Evolutionary conservation across 2,888 invertebrate species (phyloP).

Genomic region (Ormyrus rosae): DNA sequence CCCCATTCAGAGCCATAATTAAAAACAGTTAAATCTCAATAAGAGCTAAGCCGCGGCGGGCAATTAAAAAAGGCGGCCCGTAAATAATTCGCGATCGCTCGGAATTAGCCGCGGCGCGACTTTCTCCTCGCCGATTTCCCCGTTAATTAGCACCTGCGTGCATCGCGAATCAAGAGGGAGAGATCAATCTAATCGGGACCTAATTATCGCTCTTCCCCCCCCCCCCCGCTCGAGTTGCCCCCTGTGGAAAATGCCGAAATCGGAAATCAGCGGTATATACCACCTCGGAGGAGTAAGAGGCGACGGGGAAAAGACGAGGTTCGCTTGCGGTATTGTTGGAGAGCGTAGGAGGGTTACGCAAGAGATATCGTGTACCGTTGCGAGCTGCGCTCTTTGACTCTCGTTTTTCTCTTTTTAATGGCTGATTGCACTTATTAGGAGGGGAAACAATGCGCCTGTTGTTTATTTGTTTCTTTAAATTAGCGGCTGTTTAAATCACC

Average conservation of each 20-base stretch:
- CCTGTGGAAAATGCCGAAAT: slow-evolving; percentile 13
- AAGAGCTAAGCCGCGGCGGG: too few relatives aligned
- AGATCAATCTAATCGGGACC: slow-evolving; percentile 30
- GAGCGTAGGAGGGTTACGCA: slow-evolving; percentile 23
- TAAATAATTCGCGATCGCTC: too few relatives aligned
- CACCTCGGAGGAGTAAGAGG: background rate
- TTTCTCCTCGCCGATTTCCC: slow-evolving; percentile 31
- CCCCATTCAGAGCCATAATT: too few relatives aligned
- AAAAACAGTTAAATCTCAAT: too few relatives aligned
- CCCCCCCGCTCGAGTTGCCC: background rate
- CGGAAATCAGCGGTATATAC: slow-evolving; percentile 33
- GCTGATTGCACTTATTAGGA: too few relatives aligned
- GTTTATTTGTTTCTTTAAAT: too few relatives aligned
- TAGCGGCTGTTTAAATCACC: too few relatives aligned
- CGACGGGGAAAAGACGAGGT: background rate
- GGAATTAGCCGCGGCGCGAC: background rate
- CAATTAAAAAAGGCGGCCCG: too few relatives aligned
- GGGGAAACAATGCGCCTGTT: too few relatives aligned
- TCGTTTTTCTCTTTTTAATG: too few relatives aligned
- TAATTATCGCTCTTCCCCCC: slow-evolving; percentile 7
- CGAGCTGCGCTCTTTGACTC: background rate
- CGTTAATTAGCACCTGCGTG: slow-evolving; percentile 26
- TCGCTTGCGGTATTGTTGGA: background rate
- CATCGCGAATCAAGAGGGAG: background rate
- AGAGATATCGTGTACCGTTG: background rate